A percentile compares a stretch with the other conserved stretches of the same genome.
Evolutionary conservation across 2,888 invertebrate species (phyloP).

Genomic region (Athetis lepigone): DNA sequence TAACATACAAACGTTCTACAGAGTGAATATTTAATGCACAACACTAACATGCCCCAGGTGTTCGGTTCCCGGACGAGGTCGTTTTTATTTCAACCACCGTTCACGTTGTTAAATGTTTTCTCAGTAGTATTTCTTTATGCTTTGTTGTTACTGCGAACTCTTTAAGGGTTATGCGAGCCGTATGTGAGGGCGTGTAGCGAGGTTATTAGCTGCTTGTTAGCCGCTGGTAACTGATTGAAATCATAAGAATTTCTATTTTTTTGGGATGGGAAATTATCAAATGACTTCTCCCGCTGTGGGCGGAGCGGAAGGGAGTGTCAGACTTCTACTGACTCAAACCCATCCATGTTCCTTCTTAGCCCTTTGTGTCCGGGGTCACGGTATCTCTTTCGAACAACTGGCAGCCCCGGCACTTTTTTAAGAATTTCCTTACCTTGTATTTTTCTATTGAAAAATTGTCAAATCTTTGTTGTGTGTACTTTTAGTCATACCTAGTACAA

Average conservation of each 20-base stretch:
- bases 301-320: too few relatives aligned
- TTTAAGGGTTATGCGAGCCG: slow-evolving; percentile 31
- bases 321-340: too few relatives aligned
- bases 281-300: too few relatives aligned
- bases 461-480: too few relatives aligned
- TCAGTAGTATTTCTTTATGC: slow-evolving; percentile 38
- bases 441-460: too few relatives aligned
- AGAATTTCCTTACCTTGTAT: too few relatives aligned
- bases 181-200: slow-evolving; percentile 7
- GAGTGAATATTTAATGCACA: slow-evolving; percentile 51
- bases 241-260: neutral
- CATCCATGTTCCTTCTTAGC: too few relatives aligned
- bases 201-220: neutral
- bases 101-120: slow-evolving; percentile 36
- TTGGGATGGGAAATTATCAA: too few relatives aligned
- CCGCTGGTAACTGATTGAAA: slow-evolving; percentile 4
- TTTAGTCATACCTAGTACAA: too few relatives aligned
- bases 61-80: slow-evolving; percentile 28
- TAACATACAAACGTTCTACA: slow-evolving; percentile 23
- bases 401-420: too few relatives aligned
- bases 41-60: slow-evolving; percentile 46
- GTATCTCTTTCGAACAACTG: too few relatives aligned
- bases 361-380: too few relatives aligned
- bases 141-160: slow-evolving; percentile 34
- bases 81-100: slow-evolving; percentile 43